Base-by-base conservation (phyloP, 2,797 vertebrate genomes). In the Manis crassicaudata region DNA sequence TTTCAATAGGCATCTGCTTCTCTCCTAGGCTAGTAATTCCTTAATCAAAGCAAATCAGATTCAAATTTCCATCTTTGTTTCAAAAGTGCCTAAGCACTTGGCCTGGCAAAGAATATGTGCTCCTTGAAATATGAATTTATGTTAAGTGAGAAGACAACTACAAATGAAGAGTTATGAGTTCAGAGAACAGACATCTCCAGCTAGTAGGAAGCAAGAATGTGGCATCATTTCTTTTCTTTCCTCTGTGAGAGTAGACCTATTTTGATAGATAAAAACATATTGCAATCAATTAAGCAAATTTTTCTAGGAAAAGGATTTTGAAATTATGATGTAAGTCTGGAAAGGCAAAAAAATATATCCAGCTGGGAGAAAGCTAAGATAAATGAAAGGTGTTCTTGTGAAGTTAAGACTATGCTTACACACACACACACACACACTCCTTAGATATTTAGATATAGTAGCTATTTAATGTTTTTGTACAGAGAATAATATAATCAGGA, bases 351-450 rank as follows among this genome's bases (percentile, higher is more conserved):
- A 35, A 29, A 50, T 52, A 50, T 16, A 54, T 25, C 18, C 1
- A 43, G 1, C 9, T 60, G 2, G 17, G n/a, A n/a, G 60, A 77
- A 54, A 77, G 12, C 20, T 58, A 90, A 88, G 37, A 73, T 50
- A 17, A 76, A 12, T 52, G 14, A 86, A 92, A 23, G 8, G 3
- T 75, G 3, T n/a, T 58, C 43, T 54, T 83, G 25, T 79, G 20
- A 94, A 65, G 4, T 77, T 46, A 82, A 72, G 40, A 63, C 9
- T 77, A 70, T 11, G 77, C 5, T 73, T 52, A 84, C 3, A 32
- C 27, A 35, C 21, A 52, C 13, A 62, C 18, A 8, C 14, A 43
- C 0, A 21, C 6, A 82, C 0, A n/a, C 3, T 1, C 1, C 50
- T 21, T 18, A 23, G 1, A 5, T 46, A 62, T 29, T 95, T 75